These are phyloP conservation scores for Tretioscincus oriximinensis DNA, from an alignment of 2,113 vertebrate species.

Conservation along the genomic window DNA sequence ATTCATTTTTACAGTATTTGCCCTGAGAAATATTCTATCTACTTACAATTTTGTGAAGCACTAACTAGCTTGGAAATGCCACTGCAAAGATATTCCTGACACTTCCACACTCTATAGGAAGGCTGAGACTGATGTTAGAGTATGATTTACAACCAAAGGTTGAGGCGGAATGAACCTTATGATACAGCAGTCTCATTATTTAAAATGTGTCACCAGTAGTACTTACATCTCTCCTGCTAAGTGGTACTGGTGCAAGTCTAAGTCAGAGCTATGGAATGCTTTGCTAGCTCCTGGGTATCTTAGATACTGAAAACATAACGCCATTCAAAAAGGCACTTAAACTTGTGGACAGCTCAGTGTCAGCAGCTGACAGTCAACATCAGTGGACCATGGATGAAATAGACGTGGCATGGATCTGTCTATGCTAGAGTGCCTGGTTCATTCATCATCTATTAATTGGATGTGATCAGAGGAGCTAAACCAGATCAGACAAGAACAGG, in stretches of 20 bases:
- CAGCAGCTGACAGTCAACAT: neutral
- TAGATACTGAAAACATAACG: neutral
- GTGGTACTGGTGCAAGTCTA: neutral
- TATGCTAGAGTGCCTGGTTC: neutral
- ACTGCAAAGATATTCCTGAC: neutral
- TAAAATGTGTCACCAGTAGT: slow-evolving; percentile 4
- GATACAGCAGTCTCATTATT: neutral
- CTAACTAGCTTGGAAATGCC: slow-evolving; percentile 5
- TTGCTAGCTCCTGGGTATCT: neutral
- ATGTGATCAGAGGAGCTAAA: slow-evolving; percentile 3
- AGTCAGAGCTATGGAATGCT: slow-evolving; percentile 8
- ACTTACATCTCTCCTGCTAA: neutral
- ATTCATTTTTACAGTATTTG: neutral
- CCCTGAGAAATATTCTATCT: neutral
- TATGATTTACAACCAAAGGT: neutral
- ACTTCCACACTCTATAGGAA: neutral
- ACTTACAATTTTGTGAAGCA: neutral
- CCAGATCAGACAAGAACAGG: neutral
- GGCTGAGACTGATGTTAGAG: neutral
- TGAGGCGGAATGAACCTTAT: neutral
- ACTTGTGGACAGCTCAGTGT: slow-evolving; percentile 5
- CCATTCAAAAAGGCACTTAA: neutral
- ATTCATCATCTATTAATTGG: slow-evolving; percentile 14
- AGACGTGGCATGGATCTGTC: neutral
- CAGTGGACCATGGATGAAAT: neutral